Percentiles rank a stretch among this genome's conserved stretches.
Conservation (phyloP, 1,140 invertebrate genomes). For the Rhizoglyphus robini region DNA sequence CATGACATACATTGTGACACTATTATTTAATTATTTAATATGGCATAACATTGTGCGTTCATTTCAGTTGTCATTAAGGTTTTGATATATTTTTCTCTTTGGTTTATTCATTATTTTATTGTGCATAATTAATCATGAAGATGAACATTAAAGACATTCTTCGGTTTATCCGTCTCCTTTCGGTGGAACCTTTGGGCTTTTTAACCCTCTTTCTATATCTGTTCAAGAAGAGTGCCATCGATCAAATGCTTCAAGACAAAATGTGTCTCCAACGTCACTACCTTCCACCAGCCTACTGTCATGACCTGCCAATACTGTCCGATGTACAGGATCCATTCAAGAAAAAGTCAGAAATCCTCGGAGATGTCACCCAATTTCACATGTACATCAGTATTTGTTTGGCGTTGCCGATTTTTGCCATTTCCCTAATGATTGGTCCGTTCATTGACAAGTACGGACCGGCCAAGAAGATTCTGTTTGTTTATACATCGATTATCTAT, state of each 20-base stretch:
- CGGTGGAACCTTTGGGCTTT: slow-evolving; percentile 14
- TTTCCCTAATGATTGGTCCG: slow-evolving; percentile 11
- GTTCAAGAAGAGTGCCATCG: background rate
- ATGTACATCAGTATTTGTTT: background rate
- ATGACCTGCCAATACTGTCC: background rate
- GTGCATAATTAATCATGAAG: too few relatives aligned
- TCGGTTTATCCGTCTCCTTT: background rate
- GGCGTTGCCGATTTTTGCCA: background rate
- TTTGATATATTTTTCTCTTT: too few relatives aligned
- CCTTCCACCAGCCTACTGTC: background rate
- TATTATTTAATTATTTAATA: too few relatives aligned
- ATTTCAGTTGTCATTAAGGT: too few relatives aligned
- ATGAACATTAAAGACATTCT: background rate
- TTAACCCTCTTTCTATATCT: background rate
- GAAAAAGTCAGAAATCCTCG: slow-evolving; percentile 3
- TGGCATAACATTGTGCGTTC: too few relatives aligned
- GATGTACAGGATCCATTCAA: background rate
- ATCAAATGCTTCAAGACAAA: slow-evolving; percentile 42
- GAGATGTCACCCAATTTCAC: background rate
- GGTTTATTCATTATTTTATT: too few relatives aligned
- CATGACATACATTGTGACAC: too few relatives aligned
- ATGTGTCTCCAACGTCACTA: background rate
- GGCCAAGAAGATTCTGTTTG: slow-evolving; percentile 4
- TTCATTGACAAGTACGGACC: slow-evolving; percentile 12
- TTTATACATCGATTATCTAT: background rate